Evolutionary conservation across 2,113 vertebrate genomes (phyloP).

Genomic region (Sigmodon hispidus): DNA sequence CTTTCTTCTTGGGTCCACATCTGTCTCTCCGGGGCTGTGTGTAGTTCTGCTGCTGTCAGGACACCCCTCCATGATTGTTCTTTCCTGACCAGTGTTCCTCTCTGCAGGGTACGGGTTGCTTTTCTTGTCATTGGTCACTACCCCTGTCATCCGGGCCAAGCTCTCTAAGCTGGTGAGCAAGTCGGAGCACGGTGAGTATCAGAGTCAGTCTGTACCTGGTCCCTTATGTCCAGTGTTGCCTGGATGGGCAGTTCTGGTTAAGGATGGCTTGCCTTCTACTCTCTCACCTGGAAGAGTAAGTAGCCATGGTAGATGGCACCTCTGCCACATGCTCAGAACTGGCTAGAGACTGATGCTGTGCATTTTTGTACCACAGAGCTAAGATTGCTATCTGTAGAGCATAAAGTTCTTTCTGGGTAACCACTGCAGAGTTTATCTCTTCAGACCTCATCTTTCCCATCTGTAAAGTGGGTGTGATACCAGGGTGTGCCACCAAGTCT

Average conservation of each 20-base stretch:
- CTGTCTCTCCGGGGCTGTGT: not conserved
- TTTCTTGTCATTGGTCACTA: slow-evolving; percentile 91
- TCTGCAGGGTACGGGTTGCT: slow-evolving; percentile 91
- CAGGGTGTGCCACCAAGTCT: not conserved
- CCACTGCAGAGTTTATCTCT: not conserved
- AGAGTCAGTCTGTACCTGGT: not conserved
- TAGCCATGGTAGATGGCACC: not conserved
- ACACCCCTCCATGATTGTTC: not conserved
- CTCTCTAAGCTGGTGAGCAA: slow-evolving; percentile 92
- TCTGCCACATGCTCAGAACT: not conserved
- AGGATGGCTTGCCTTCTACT: not conserved
- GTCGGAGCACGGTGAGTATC: slow-evolving; percentile 91
- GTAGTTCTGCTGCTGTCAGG: not conserved
- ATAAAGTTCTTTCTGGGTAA: not conserved
- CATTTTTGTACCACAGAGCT: not conserved
- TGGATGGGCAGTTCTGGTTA: not conserved
- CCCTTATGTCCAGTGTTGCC: not conserved
- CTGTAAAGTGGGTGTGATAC: not conserved
- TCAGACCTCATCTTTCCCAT: not conserved
- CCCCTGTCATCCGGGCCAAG: slow-evolving; percentile 94
- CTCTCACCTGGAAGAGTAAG: not conserved
- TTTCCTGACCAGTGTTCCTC: slow-evolving; percentile 24
- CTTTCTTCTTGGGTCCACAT: not conserved
- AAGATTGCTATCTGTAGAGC: not conserved
- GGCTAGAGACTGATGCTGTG: not conserved